Percentiles rank a stretch among this genome's conserved stretches.
These are phyloP conservation scores for Odontocolon sp. DNA, from an alignment of 2,888 invertebrate species.

Conservation along the genomic window DNA sequence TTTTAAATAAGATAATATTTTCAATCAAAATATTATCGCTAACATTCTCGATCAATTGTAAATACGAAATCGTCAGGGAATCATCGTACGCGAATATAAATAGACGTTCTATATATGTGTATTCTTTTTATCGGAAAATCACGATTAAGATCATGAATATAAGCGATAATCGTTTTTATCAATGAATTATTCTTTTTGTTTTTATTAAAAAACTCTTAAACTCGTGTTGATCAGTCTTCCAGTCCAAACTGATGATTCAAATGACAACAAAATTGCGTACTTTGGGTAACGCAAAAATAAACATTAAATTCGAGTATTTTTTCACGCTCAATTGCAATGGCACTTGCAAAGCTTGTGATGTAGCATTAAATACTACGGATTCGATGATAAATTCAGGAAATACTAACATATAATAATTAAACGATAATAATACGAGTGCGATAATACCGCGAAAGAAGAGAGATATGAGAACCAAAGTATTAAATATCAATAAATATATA, in stretches of 20 bases:
- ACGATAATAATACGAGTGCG: slow-evolving; percentile 19
- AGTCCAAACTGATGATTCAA: slow-evolving; percentile 36
- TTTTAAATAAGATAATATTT: slow-evolving; percentile 37
- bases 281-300: background rate
- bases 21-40: slow-evolving; percentile 46
- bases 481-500: slow-evolving; percentile 67
- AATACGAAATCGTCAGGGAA: slow-evolving; percentile 55
- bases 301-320: background rate
- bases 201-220: slow-evolving; percentile 16
- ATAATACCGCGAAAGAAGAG: slow-evolving; percentile 19
- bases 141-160: slow-evolving; percentile 27
- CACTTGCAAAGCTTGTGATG: slow-evolving; percentile 31
- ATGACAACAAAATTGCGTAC: background rate
- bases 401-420: slow-evolving; percentile 15
- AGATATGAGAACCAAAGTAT: slow-evolving; percentile 72
- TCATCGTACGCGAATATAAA: slow-evolving; percentile 48
- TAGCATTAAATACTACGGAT: background rate
- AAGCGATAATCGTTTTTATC: slow-evolving; percentile 15
- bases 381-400: slow-evolving; percentile 13
- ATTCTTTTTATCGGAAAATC: slow-evolving; percentile 28
- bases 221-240: slow-evolving; percentile 51
- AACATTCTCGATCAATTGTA: slow-evolving; percentile 55
- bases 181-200: slow-evolving; percentile 21
- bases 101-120: too few species aligned
- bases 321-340: slow-evolving; percentile 25